These are phyloP conservation scores for Neosilurus hyrtlii DNA, from an alignment of 2,797 vertebrate species.

Conservation along the genomic window DNA sequence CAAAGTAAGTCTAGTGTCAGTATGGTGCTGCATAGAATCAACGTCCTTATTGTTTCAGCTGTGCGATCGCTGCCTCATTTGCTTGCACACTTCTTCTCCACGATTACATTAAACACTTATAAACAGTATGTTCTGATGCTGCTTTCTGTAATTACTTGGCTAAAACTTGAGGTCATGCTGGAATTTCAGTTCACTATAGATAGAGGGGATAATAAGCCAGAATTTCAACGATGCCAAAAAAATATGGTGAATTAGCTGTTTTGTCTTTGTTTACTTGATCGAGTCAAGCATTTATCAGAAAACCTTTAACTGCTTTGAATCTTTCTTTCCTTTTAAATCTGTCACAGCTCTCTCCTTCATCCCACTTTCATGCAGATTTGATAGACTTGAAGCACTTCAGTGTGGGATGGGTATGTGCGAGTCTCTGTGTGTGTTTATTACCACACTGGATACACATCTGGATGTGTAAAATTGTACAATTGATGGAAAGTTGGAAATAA, in stretches of 20 bases:
- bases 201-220: conserved; percentile 56
- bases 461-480: conserved; percentile 28
- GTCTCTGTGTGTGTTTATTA: background rate
- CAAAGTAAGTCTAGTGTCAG: conserved; percentile 39
- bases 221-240: conserved; percentile 54
- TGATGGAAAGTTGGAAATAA: conserved; percentile 33
- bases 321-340: background rate
- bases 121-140: conserved; percentile 17
- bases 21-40: conserved; percentile 53
- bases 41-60: conserved; percentile 70
- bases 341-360: background rate
- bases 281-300: conserved; percentile 37
- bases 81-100: conserved; percentile 45
- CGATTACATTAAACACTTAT: conserved; percentile 20
- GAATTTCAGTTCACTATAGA: conserved; percentile 27
- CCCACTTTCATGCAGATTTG: background rate
- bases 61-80: conserved; percentile 51
- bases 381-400: background rate
- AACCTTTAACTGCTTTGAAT: conserved; percentile 24
- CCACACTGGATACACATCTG: conserved; percentile 15
- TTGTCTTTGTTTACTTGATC: conserved; percentile 53
- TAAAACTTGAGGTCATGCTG: background rate
- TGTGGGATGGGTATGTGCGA: background rate
- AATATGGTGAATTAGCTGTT: conserved; percentile 61
- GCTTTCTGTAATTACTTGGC: conserved; percentile 21